phyloP scores from a whole-genome alignment of 2,797 vertebrate genomes.

The Monodelphis domestica region DNA sequence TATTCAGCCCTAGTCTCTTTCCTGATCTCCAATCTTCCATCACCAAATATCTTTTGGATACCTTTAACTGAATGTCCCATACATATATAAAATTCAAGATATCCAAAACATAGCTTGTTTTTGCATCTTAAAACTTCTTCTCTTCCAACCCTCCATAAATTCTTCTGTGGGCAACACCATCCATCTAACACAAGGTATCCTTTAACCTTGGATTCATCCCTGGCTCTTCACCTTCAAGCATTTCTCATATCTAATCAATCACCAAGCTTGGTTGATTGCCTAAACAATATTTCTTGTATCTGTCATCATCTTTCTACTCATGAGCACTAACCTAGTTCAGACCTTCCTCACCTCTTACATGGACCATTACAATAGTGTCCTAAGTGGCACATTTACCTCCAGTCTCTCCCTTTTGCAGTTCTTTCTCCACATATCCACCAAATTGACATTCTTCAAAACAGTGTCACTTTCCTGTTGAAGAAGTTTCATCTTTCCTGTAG shows the following conservation, averaged over 20 bases:
- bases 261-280: not conserved
- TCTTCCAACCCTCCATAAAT: not conserved
- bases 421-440: not conserved
- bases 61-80: not conserved
- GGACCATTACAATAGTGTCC: not conserved
- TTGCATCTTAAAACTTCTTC: not conserved
- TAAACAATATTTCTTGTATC: not conserved
- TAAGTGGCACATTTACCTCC: not conserved
- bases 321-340: not conserved
- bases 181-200: not conserved
- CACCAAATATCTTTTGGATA: not conserved
- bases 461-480: not conserved
- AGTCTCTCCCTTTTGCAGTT: not conserved
- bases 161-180: not conserved
- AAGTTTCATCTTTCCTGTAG: not conserved
- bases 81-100: not conserved
- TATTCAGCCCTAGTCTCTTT: not conserved
- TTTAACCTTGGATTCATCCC: not conserved
- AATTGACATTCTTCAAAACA: not conserved
- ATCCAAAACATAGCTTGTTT: too few species aligned
- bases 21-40: not conserved
- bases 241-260: not conserved
- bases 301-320: not conserved
- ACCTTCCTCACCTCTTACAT: not conserved
- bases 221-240: not conserved